phyloP scores from a whole-genome alignment of 2,888 invertebrate genomes.

The Plebejus anna region DNA sequence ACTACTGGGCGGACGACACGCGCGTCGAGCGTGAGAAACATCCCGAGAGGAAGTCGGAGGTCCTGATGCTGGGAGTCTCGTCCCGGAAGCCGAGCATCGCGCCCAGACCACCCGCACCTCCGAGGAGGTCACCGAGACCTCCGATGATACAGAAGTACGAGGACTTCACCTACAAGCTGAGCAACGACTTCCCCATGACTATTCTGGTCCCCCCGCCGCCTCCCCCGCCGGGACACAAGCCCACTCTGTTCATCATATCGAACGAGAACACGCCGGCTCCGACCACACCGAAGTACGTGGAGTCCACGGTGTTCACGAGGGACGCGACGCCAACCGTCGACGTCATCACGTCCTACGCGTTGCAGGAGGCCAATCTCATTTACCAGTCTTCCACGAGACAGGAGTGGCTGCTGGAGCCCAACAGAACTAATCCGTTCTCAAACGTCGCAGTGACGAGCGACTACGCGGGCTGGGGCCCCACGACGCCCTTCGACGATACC shows the following conservation, averaged over 20 bases:
- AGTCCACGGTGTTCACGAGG: constrained; percentile 43
- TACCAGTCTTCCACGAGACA: constrained; percentile 82
- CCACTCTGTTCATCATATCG: constrained; percentile 54
- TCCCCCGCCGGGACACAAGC: constrained; percentile 67
- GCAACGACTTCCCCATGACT: constrained; percentile 81
- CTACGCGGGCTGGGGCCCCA: constrained; percentile 75
- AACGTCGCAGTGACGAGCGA: constrained; percentile 64
- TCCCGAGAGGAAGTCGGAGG: constrained; percentile 83
- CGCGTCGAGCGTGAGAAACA: constrained; percentile 76
- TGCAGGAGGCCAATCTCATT: constrained; percentile 82
- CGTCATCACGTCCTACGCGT: constrained; percentile 64
- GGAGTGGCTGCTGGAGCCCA: constrained; percentile 63
- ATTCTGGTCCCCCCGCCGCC: constrained; percentile 85
- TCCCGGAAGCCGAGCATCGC: constrained; percentile 83
- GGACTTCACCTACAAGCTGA: constrained; percentile 72
- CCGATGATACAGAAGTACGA: constrained; percentile 63
- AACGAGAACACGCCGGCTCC: constrained; percentile 49
- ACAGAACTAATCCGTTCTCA: constrained; percentile 52
- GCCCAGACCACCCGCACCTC: constrained; percentile 58
- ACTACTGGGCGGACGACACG: constrained; percentile 88
- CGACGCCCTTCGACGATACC: constrained; percentile 60
- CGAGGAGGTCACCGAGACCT: constrained; percentile 49
- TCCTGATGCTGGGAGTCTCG: constrained; percentile 84
- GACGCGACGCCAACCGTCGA: constrained; percentile 49
- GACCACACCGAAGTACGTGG: constrained; percentile 46